Conservation (phyloP, 2,888 invertebrate species). For the Sesia bembeciformis region DNA sequence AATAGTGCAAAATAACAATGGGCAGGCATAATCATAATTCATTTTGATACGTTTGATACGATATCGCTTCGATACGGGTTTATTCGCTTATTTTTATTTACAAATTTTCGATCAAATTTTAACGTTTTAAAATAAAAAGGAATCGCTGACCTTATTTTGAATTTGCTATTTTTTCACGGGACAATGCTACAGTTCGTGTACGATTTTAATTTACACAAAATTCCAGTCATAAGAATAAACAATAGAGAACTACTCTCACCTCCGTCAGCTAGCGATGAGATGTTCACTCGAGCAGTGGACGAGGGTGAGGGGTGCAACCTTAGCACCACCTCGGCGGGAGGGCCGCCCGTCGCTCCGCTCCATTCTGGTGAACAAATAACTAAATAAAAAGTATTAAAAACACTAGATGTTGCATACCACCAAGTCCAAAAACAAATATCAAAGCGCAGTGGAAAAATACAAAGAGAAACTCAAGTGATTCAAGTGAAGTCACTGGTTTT, state of each 20-base stretch:
- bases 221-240: not conserved
- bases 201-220: no score
- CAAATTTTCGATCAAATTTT: no score
- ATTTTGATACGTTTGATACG: no score
- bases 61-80: no score
- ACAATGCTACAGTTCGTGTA: no score
- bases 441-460: not conserved
- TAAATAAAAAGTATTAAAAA: not conserved
- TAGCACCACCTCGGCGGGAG: conserved; percentile 59
- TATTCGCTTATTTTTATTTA: no score
- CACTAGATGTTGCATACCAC: not conserved
- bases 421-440: not conserved
- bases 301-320: conserved; percentile 46
- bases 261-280: conserved; percentile 35
- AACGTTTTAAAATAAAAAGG: no score
- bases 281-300: conserved; percentile 31
- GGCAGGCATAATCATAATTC: no score
- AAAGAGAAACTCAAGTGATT: not conserved
- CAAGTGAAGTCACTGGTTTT: not conserved
- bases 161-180: no score
- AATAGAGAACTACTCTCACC: conserved; percentile 22
- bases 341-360: conserved; percentile 63
- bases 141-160: no score
- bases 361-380: conserved; percentile 37
- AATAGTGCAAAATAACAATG: no score